A percentile compares a stretch with the other conserved stretches of the same genome.
Conservation (phyloP, 2,113 vertebrate species). For the Tachysurus fulvidraco region DNA sequence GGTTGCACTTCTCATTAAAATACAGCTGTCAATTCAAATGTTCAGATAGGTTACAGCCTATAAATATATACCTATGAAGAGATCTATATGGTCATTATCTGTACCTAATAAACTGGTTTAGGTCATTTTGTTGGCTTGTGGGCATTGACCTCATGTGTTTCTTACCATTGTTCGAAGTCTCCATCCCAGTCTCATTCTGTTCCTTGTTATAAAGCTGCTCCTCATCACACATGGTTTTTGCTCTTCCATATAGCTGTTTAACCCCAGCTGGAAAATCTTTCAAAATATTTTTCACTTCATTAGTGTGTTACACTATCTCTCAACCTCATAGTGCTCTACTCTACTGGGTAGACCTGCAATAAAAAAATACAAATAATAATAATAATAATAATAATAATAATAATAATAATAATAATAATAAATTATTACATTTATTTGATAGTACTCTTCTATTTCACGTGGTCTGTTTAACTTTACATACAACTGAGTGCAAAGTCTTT, state of each 20-base stretch:
- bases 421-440: too few species aligned
- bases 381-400: too few species aligned
- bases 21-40: background rate
- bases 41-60: background rate
- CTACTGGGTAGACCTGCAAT: background rate
- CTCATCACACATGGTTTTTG: background rate
- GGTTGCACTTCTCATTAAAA: background rate
- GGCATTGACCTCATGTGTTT: background rate
- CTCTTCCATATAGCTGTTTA: conserved; percentile 14
- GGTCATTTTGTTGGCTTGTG: background rate
- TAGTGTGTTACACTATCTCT: background rate
- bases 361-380: too few species aligned
- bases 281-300: background rate
- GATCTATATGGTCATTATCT: background rate
- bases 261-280: background rate
- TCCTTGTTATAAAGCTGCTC: background rate
- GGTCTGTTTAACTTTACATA: background rate
- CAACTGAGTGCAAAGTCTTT: background rate
- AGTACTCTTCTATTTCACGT: too few species aligned
- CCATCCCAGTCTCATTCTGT: background rate
- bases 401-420: too few species aligned
- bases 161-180: conserved; percentile 10
- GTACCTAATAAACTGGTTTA: background rate
- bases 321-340: background rate
- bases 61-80: background rate